Conservation (phyloP, 1,140 invertebrate genomes). For the Ylistrum balloti region DNA sequence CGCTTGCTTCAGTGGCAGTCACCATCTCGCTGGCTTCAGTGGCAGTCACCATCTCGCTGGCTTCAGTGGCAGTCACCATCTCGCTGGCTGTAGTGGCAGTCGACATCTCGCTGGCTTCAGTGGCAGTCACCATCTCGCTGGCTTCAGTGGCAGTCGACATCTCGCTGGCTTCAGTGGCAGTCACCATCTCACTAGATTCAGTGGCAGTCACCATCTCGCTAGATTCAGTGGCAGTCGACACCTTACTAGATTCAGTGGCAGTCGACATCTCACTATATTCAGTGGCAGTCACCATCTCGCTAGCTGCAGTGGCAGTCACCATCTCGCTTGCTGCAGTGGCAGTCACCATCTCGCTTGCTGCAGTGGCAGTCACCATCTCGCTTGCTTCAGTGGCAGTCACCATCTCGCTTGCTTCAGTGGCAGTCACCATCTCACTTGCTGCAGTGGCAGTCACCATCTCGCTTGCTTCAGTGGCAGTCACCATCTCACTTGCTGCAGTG, state of each 20-base stretch:
- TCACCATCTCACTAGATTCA: not conserved
- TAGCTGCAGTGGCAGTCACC: not conserved
- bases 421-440: not conserved
- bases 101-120: not conserved
- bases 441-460: not conserved
- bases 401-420: not conserved
- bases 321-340: not conserved
- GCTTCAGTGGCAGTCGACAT: not conserved
- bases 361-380: not conserved
- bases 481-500: no score
- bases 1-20: not conserved
- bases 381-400: not conserved
- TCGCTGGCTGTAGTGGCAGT: not conserved
- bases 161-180: not conserved
- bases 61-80: not conserved
- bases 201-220: not conserved
- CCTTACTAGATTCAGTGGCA: not conserved
- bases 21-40: not conserved
- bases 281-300: not conserved
- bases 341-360: not conserved
- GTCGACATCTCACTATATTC: not conserved
- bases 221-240: not conserved
- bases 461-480: no score
- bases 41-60: not conserved
- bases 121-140: not conserved